Evolutionary conservation across 1,140 invertebrate genomes (phyloP).

Genomic region (Cephus cinctus): DNA sequence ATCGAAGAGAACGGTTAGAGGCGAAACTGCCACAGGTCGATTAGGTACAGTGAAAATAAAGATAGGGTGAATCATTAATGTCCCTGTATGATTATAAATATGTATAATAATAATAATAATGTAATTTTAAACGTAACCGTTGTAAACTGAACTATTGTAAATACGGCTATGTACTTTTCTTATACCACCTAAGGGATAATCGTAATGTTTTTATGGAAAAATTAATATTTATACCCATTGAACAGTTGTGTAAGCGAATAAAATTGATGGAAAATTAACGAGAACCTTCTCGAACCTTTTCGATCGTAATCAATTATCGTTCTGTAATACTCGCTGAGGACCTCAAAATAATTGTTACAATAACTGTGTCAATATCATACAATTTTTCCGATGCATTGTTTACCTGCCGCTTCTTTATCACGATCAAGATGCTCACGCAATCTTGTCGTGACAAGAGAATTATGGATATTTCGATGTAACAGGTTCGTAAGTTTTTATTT

Average conservation of each 20-base stretch:
- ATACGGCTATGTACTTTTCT: constrained; percentile 29
- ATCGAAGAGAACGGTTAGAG: not conserved
- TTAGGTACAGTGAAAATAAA: not conserved
- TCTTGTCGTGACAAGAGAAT: not conserved
- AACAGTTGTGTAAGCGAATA: constrained; percentile 19
- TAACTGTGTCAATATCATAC: not conserved
- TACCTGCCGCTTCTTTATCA: not conserved
- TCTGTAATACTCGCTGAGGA: not conserved
- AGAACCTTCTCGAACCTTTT: not conserved
- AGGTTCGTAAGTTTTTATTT: not conserved
- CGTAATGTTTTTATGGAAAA: constrained; percentile 38
- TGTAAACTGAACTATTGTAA: constrained; percentile 29
- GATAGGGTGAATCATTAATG: not conserved
- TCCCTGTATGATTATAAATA: constrained; percentile 7
- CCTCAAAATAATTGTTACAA: not conserved
- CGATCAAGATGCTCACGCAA: not conserved
- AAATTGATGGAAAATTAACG: constrained; percentile 8
- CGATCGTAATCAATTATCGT: not conserved
- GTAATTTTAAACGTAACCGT: constrained; percentile 22
- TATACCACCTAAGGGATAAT: constrained; percentile 17
- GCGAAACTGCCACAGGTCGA: not conserved
- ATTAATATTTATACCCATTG: constrained; percentile 32
- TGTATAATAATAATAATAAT: constrained; percentile 15
- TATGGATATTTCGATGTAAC: not conserved
- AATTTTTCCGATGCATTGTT: too few relatives aligned